Base-by-base conservation (phyloP, 1,140 invertebrate species). In the Drosophila navojoa region DNA sequence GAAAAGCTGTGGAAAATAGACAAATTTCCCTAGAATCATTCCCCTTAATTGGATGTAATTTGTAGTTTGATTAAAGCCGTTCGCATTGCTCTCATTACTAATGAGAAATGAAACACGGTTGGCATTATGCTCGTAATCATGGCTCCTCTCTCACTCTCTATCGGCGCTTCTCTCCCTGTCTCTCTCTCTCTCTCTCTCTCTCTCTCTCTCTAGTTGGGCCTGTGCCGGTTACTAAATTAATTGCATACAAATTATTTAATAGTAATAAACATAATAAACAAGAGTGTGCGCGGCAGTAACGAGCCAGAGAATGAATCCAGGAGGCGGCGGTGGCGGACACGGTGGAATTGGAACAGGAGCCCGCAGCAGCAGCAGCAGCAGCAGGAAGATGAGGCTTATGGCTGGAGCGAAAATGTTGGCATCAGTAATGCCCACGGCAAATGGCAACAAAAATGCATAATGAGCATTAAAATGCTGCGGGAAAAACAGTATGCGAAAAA, bases 211-310 rank as follows among this genome's bases (percentile, higher is more conserved):
- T 42, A 10, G 25, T 19, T 29, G 19, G 45, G 72, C 54, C 62
- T 22, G 66, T 70, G 66, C 58, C 40, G 67, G 63, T 70, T 63
- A 70, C 72, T 82, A 87, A 87, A 87, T 87, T 89, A 87, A 87
- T 87, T 87, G 84, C 82, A 87, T 87, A 87, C 84, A 87, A 87
- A 87, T 87, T 87, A 89, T 87, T 87, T 87, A 87, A 87, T 86
- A 87, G 82, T 89, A 87, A 87, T 87, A 89, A 87, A 89, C 82
- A 87, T 87, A 87, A 89, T 87, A 89, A 82, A 87, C 84, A 79
- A 75, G 79, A 60, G 76, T 76, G 70, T 66, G 62, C 16, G 45
- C 67, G 53, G 40, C 59, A 53, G 72, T 64, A 71, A 64, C 54
- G 57, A 60, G 25, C 38, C 29, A 44, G 11, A 15, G 25, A 38